Conservation (phyloP, 2,888 invertebrate species). For the Quadriops clusia region DNA sequence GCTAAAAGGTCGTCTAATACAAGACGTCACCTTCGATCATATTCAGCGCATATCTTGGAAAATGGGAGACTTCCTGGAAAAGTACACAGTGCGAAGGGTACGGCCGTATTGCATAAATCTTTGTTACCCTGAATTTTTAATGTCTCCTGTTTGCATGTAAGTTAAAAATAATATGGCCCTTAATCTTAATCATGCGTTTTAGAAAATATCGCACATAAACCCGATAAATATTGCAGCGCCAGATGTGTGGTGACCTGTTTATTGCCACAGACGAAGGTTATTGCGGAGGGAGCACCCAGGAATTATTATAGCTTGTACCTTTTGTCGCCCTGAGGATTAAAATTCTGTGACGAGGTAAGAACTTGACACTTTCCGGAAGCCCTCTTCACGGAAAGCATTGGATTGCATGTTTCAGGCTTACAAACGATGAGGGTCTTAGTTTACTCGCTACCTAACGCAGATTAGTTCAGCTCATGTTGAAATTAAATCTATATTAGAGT, state of each 20-base stretch:
- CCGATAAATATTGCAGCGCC: background rate
- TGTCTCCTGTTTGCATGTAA: too few relatives aligned
- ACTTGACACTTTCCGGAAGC: constrained; percentile 2
- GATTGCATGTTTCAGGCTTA: too few relatives aligned
- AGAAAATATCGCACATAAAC: background rate
- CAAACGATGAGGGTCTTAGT: too few relatives aligned
- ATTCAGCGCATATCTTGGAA: too few relatives aligned
- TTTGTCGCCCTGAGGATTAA: background rate
- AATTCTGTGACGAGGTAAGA: constrained; percentile 1
- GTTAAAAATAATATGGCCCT: background rate
- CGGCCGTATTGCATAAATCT: constrained; percentile 4
- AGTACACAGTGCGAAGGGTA: too few relatives aligned
- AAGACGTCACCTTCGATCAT: too few relatives aligned
- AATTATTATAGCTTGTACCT: background rate
- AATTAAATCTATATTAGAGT: too few relatives aligned
- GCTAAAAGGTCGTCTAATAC: too few relatives aligned
- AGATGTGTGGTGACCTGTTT: constrained; percentile 1
- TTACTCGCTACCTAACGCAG: too few relatives aligned
- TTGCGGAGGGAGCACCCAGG: background rate
- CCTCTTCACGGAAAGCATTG: too few relatives aligned
- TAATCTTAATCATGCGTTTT: constrained; percentile 1
- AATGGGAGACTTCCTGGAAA: too few relatives aligned
- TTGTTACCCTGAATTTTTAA: background rate
- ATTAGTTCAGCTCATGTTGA: too few relatives aligned
- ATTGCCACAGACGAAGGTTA: background rate